Conservation (phyloP, 1,140 invertebrate genomes). For the Magallana ariakensis region DNA sequence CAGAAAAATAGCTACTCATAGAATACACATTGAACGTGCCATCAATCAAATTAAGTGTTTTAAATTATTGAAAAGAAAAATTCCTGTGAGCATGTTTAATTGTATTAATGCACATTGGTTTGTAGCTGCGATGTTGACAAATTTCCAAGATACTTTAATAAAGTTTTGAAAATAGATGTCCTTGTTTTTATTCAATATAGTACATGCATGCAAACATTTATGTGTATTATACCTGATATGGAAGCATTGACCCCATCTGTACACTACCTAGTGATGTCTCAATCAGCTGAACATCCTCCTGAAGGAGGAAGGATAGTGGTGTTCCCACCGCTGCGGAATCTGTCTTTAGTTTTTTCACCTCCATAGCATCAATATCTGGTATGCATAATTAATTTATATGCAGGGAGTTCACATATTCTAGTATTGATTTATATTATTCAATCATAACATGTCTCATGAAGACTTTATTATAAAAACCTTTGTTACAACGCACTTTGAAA, state of each 20-base stretch:
- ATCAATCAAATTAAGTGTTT: slow-evolving; percentile 50
- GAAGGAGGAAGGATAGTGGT: no score
- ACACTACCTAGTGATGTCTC: background rate
- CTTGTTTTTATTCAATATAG: background rate
- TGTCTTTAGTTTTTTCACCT: background rate
- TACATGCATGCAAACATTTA: background rate
- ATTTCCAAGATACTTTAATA: slow-evolving; percentile 34
- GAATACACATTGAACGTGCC: slow-evolving; percentile 48
- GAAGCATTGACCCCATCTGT: background rate
- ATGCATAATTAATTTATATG: background rate
- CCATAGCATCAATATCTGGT: background rate
- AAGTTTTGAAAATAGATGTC: background rate
- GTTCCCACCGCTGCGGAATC: no score
- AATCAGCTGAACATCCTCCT: background rate
- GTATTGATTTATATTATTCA: background rate
- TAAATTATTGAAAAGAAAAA: slow-evolving; percentile 40
- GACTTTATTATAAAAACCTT: no score
- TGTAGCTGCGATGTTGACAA: slow-evolving; percentile 50
- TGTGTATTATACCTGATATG: background rate
- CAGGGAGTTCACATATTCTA: background rate
- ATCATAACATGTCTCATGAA: no score
- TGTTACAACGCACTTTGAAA: no score
- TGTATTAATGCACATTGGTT: slow-evolving; percentile 50
- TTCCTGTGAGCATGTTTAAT: slow-evolving; percentile 36
- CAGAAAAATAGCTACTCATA: slow-evolving; percentile 50